phyloP scores from a whole-genome alignment of 1,140 invertebrate species.

The Megalonaias nervosa region DNA sequence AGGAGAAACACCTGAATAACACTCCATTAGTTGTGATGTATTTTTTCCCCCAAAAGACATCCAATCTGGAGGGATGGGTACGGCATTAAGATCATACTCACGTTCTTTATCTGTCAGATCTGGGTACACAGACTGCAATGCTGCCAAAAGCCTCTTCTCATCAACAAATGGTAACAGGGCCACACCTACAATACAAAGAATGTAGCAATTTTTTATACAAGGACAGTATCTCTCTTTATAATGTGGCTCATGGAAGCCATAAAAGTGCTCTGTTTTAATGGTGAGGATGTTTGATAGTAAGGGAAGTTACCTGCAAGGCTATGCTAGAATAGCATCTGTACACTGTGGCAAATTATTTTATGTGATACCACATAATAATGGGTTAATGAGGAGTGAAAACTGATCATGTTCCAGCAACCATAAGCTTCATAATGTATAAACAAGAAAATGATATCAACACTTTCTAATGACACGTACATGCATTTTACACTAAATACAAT shows the following conservation, averaged over 20 bases:
- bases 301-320: not conserved
- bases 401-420: too few species aligned
- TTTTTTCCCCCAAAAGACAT: too few species aligned
- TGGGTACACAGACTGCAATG: conserved; percentile 86
- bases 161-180: conserved; percentile 98
- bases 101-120: conserved; percentile 87
- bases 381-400: too few species aligned
- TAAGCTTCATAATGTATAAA: too few species aligned
- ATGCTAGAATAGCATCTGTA: not conserved
- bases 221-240: not conserved
- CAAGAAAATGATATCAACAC: too few species aligned
- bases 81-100: conserved; percentile 43
- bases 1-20: too few species aligned
- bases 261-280: not conserved
- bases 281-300: not conserved
- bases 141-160: conserved; percentile 90
- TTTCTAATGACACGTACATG: too few species aligned
- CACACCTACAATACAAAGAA: conserved; percentile 77
- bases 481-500: too few species aligned
- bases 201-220: not conserved
- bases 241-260: not conserved
- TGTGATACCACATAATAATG: not conserved
- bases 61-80: too few species aligned
- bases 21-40: too few species aligned
- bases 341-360: not conserved